Evolutionary conservation across 2,797 vertebrate genomes (phyloP), one percentile per base, ranked within the genome.

Genomic region (Todus mexicanus): DNA sequence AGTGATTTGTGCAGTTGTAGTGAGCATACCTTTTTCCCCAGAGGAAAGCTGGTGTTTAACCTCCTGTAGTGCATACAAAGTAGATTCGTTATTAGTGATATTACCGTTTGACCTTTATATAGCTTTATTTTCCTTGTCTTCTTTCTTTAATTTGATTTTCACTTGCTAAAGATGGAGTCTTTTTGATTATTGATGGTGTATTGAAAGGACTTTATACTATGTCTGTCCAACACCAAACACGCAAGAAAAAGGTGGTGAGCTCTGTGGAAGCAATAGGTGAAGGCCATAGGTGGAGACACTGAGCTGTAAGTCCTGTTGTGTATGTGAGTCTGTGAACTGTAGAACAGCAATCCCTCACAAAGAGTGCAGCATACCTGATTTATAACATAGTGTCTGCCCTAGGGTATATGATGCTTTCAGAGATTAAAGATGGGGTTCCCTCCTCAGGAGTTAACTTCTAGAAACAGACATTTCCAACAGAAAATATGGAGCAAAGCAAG

Each of bases 311-410:
- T 53, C 25, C 42, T 45, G 25, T 23, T 56, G 22, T 0, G 0
- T 12, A 6, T 0, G 0, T 18, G 11, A 40, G 8, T 51, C 57
- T 54, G 1, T 57, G 35, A 61, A 38, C 7, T 14, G 35, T n/a
- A 26, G 18, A 25, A 47, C 33, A 27, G 40, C 23, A 7, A 12
- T 47, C 22, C 25, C 13, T 61, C 33, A 10, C 1, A 1, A 1
- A 51, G 27, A 72, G 16, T 2, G 2, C 35, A 57, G 17, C 37
- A 16, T 23, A 15, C 5, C 27, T 66, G 7, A 13, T 59, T 45
- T 35, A 42, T 37, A 37, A 4, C 0, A 0, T 40, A 16, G 20
- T 4, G 3, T 75, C n/a, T n/a, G n/a, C n/a, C 20, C 23, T 76
- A 64, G 29, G 4, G 8, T 33, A 10, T 8, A 2, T 43, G 31